Base-by-base conservation (phyloP, 2,888 invertebrate genomes). In the Limenitis camilla region DNA sequence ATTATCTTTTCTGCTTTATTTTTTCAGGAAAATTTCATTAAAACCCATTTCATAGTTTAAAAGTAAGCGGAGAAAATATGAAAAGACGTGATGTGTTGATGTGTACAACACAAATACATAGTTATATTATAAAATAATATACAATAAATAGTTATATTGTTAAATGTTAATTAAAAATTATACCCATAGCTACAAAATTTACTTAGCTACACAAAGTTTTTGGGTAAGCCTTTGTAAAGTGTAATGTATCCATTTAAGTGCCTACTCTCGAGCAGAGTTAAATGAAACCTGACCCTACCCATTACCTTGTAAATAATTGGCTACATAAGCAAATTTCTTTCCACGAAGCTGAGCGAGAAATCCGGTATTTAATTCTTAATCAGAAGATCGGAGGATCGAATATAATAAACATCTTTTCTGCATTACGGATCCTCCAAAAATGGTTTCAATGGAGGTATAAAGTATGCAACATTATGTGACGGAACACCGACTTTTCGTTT, bases 361-460 rank as follows among this genome's bases (percentile, higher is more conserved):
- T 69, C 68, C 59, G 63, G 67, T 68, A 71, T 73, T 66, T 68
- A 70, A 77, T 74, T 79, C 78, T 81, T 76, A 79, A 81, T 78
- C 76, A 78, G 72, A 68, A 66, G 60, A 62, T 66, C 61, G 64
- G 64, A 64, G n/a, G 66, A 67, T 71, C 68, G 66, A 68, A 70
- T 66, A 65, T 71, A 71, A 71, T 76, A 76, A 81, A 83, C 82
- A 81, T 79, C 76, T 75, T 76, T 79, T 72, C 65, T 76, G 74
- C 79, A 81, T 82, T 81, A 78, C 75, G 71, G 65, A 71, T 70
- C 69, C 67, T 69, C 74, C 74, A 68, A 59, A 80, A 78, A 72
- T 68, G 65, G 64, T 69, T 63, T 67, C 68, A 76, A 76, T 67
- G 71, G 61, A 67, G 61, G 59, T 74, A 82, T 84, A 84, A 84